Evolutionary conservation across 2,113 vertebrate species (phyloP), one percentile per base, ranked within the genome.

Genomic region (Aptenodytes forsteri): DNA sequence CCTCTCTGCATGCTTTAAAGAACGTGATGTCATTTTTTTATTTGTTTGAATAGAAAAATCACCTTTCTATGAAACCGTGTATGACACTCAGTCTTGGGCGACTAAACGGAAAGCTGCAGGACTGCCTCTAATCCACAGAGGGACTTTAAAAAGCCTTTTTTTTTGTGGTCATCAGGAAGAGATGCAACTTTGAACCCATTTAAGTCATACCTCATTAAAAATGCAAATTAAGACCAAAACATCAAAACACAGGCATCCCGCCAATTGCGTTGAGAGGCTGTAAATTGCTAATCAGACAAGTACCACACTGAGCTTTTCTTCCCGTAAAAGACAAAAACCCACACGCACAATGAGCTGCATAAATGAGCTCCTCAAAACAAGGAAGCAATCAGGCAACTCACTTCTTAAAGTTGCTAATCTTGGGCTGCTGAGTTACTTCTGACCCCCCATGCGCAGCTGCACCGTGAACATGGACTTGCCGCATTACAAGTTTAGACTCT

Each of bases 281-380:
- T 69, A 95, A 96, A 94, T 59, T 96, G 52, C 72, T 97, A 94
- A 96, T 96, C 87, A 97, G 93, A 97, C 61, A 90, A 97, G 79
- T 42, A 73, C 90, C 89, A 94, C 84, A 95, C 93, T 84, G 91
- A 95, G 93, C 56, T 96, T 95, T 96, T 96, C 89, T 97, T 77
- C 83, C 54, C 59, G 95, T 85, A 95, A 83, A 97, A 92, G 67
- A 97, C 65, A 97, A 96, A 94, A 96, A 36, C 54, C 66, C 96
- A 78, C 50, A 32, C 0, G 5, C 88, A 91, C 86, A 92, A 96
- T 71, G 49, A 94, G 71, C 61, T 50, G 90, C 87, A 91, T 91
- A 95, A 95, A 97, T 87, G 83, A 97, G 80, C 85, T 95, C 83
- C 97, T 94, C 89, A 61, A 92, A 94, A 96, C 90, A 67, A 94